Evolutionary conservation across 2,888 invertebrate species (phyloP).

Genomic region (Lacanobia wlatinum): DNA sequence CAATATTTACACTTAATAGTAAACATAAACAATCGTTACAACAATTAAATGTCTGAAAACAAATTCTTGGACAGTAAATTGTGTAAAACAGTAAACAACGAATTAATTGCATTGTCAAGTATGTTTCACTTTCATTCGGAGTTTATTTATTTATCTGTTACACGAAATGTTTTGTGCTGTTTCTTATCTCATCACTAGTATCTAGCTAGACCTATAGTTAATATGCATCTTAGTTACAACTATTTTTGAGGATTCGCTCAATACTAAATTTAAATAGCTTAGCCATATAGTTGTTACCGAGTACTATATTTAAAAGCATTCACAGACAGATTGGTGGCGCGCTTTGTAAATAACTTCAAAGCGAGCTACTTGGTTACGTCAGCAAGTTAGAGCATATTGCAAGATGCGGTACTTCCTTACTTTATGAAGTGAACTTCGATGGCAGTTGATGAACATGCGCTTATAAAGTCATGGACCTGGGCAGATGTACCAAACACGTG

Average conservation of each 20-base stretch:
- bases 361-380: conserved; percentile 19
- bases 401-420: conserved; percentile 13
- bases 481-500: conserved; percentile 12
- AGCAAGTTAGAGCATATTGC: conserved; percentile 22
- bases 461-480: conserved; percentile 36
- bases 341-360: conserved; percentile 36
- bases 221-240: conserved; percentile 27
- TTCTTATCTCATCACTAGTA: conserved; percentile 33
- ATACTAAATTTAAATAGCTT: conserved; percentile 26
- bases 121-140: conserved; percentile 44
- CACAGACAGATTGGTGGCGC: conserved; percentile 41
- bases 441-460: conserved; percentile 9
- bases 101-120: conserved; percentile 53
- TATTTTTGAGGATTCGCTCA: conserved; percentile 42
- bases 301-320: conserved; percentile 44
- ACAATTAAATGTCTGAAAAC: conserved; percentile 34
- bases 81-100: conserved; percentile 45
- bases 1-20: conserved; percentile 25
- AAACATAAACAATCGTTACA: conserved; percentile 35
- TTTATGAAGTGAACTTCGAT: background rate
- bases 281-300: conserved; percentile 20
- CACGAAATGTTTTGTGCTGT: conserved; percentile 23
- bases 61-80: conserved; percentile 34
- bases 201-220: conserved; percentile 17
- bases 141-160: conserved; percentile 49